Percentiles rank a stretch among this genome's conserved stretches.
These are phyloP conservation scores for Meteorus cinctellus DNA, from an alignment of 2,888 invertebrate species.

Conservation along the genomic window DNA sequence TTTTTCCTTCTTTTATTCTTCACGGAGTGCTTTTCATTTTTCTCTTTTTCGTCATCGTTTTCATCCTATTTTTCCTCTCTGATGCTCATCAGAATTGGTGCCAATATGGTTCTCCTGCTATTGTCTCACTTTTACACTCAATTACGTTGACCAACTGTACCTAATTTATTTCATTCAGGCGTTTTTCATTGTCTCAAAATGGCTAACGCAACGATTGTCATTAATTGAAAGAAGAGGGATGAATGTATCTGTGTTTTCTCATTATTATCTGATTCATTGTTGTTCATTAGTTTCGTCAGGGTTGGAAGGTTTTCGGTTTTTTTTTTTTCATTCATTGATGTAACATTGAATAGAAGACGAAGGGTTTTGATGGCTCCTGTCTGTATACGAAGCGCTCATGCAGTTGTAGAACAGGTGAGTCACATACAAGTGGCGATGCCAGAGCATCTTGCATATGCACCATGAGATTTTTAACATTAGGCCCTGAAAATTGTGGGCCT, in stretches of 20 bases:
- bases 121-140: slow-evolving; percentile 67
- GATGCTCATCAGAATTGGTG: slow-evolving; percentile 45
- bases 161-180: neutral
- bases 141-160: slow-evolving; percentile 49
- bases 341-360: neutral
- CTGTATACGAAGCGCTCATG: neutral
- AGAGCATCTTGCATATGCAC: slow-evolving; percentile 39
- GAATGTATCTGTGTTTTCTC: neutral
- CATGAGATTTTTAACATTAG: slow-evolving; percentile 32
- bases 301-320: too few species aligned
- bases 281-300: too few species aligned
- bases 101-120: slow-evolving; percentile 62
- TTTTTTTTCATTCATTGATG: too few species aligned
- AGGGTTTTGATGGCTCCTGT: neutral
- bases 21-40: slow-evolving; percentile 9
- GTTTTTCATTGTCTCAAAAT: slow-evolving; percentile 52
- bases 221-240: slow-evolving; percentile 56
- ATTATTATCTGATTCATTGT: too few species aligned
- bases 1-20: slow-evolving; percentile 10
- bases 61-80: slow-evolving; percentile 17
- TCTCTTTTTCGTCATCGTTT: slow-evolving; percentile 23
- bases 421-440: slow-evolving; percentile 49
- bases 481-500: slow-evolving; percentile 28
- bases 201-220: slow-evolving; percentile 57
- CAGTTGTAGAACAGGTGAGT: slow-evolving; percentile 49